Evolutionary conservation across 2,113 vertebrate species (phyloP).

Genomic region (Tetraodon nigroviridis): DNA sequence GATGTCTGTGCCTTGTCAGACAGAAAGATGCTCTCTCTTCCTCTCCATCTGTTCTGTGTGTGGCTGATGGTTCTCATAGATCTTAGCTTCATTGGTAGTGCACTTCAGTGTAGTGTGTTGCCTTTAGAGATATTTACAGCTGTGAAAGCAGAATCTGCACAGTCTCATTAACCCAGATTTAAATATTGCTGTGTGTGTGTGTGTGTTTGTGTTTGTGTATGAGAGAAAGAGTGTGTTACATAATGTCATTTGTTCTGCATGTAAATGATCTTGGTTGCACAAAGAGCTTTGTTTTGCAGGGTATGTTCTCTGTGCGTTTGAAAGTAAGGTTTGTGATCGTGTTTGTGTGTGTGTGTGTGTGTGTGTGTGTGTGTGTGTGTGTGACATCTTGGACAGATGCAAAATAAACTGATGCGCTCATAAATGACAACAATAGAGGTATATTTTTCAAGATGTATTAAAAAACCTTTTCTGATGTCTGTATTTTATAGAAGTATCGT

Average conservation of each 20-base stretch:
- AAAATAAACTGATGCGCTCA: not conserved
- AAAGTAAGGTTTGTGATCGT: not conserved
- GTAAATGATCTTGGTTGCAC: slow-evolving; percentile 61
- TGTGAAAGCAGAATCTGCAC: slow-evolving; percentile 38
- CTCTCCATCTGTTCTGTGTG: not conserved
- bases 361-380: not conserved
- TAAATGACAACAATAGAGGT: not conserved
- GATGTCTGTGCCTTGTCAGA: too few relatives aligned
- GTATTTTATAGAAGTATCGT: slow-evolving; percentile 86
- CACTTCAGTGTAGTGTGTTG: slow-evolving; percentile 10
- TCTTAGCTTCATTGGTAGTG: slow-evolving; percentile 38
- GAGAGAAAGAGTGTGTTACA: slow-evolving; percentile 51
- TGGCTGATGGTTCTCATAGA: slow-evolving; percentile 7
- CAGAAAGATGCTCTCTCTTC: too few relatives aligned
- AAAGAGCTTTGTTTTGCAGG: slow-evolving; percentile 64
- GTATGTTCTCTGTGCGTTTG: slow-evolving; percentile 15
- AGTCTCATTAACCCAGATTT: slow-evolving; percentile 26
- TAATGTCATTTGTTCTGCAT: slow-evolving; percentile 62
- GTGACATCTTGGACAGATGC: too few relatives aligned
- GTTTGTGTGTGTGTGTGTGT: not conserved
- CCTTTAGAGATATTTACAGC: slow-evolving; percentile 10
- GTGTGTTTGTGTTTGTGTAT: slow-evolving; percentile 14
- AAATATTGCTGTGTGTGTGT: slow-evolving; percentile 25
- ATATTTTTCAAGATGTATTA: not conserved
- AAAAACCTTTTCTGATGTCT: not conserved